Evolutionary conservation across 2,888 invertebrate genomes (phyloP).

Genomic region (Escarpia spicata): DNA sequence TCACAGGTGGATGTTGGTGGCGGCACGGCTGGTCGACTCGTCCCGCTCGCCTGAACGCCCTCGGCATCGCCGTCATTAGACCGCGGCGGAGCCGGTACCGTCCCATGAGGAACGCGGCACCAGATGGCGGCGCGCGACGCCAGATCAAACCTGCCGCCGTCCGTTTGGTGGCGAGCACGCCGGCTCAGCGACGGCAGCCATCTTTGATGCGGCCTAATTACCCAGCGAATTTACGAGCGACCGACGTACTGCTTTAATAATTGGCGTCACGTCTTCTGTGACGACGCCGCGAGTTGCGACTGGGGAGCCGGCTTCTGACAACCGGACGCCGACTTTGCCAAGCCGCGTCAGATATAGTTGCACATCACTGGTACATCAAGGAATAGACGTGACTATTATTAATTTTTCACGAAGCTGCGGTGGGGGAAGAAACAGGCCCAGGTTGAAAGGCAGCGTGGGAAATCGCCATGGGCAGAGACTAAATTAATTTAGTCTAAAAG

Average conservation of each 20-base stretch:
- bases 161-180: neutral
- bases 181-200: neutral
- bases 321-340: neutral
- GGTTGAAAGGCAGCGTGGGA: neutral
- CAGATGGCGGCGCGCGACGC: neutral
- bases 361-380: neutral
- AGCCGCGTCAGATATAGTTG: neutral
- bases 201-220: conserved; percentile 16
- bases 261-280: neutral
- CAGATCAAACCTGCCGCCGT: neutral
- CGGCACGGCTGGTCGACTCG: neutral
- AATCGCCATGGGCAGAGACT: neutral
- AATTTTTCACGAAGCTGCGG: neutral
- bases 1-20: neutral
- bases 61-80: conserved; percentile 10
- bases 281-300: neutral
- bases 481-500: neutral
- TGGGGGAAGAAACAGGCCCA: neutral
- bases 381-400: neutral
- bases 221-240: conserved; percentile 5
- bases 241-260: conserved; percentile 3
- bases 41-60: neutral
- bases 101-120: neutral
- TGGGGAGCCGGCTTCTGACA: neutral
- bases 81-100: neutral